Base-by-base conservation (phyloP, 1,140 invertebrate genomes). In the Lepidurus packardi region DNA sequence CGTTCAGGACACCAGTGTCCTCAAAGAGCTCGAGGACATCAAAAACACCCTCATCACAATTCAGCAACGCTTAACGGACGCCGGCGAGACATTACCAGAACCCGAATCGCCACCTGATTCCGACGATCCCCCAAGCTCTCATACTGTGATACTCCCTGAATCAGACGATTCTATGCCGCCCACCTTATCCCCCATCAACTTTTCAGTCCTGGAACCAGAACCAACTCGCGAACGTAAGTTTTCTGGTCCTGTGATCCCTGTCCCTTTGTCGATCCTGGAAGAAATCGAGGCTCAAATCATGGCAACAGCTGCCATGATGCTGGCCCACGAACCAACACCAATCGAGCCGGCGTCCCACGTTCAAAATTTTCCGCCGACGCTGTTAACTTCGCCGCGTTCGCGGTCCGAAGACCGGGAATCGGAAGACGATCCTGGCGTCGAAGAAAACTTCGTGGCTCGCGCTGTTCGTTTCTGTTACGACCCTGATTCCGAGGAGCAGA, bases 241-340 rank as follows among this genome's bases (percentile, higher is more conserved):
- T 21, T 45, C 43, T 8, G 41, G 34, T 0, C 75, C 75, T 43
- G 13, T 77, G 5, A 11, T 45, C 1, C 43, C 43, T 1, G 47
- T 77, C 24, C 75, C 75, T 2, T 34, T 24, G 4, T 42, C 25
- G 7, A 13, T 77, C 10, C 44, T 77, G 24, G 47, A 45, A n/a
- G 75, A 77, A 24, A 77, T 77, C 9, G 75, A 77, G 43, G 75
- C 75, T 42, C 75, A 77, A 45, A 77, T 77, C 24, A 41, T 77
- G 43, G 43, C 24, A 9, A 45, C 75, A 21, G 75, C 43, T 7
- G 13, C 75, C 5, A 45, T 43, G 43, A 34, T 77, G 9, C 24
- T 44, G 16, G 43, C 24, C 1, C 53, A 65, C 3, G 53, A 65
- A 21, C 53, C 53, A 4, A 65, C 16, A 4, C 16, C 53, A 7